A percentile compares a stretch with the other conserved stretches of the same genome.
Conservation (phyloP, 1,140 invertebrate genomes). For the Drosophila bocki region DNA sequence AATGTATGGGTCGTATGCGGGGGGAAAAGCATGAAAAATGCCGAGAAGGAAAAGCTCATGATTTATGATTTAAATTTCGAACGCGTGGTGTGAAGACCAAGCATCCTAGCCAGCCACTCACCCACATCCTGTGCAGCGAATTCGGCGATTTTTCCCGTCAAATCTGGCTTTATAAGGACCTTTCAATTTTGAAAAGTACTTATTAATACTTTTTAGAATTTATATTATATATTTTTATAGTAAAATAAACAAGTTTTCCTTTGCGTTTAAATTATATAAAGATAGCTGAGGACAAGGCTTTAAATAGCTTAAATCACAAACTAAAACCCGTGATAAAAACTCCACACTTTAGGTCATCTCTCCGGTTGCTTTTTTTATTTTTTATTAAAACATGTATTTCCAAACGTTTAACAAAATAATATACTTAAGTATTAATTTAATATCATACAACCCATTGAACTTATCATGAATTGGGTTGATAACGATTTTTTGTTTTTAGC, state of each 20-base stretch:
- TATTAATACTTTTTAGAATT: neutral
- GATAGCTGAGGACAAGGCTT: no score
- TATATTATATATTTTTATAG: neutral
- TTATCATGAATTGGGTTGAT: neutral
- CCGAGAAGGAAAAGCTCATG: conserved; percentile 80
- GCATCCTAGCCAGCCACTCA: conserved; percentile 37
- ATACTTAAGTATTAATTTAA: no score
- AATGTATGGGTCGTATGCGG: neutral
- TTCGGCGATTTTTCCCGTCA: conserved; percentile 25
- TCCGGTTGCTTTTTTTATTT: no score
- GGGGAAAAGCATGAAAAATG: conserved; percentile 66
- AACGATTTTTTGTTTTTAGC: neutral
- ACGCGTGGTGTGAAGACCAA: conserved; percentile 73
- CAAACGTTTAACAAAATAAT: no score
- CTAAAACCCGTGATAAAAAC: no score
- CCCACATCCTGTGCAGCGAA: conserved; percentile 27
- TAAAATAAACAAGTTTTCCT: neutral
- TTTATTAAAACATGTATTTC: no score
- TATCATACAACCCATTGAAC: no score
- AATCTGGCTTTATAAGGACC: conserved; percentile 3
- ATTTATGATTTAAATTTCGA: conserved; percentile 82
- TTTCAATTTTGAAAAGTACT: neutral
- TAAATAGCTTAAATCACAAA: no score
- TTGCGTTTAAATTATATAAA: no score
- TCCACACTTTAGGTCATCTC: no score